Base-by-base conservation (phyloP, 2,113 vertebrate genomes). In the Dinomys branickii region DNA sequence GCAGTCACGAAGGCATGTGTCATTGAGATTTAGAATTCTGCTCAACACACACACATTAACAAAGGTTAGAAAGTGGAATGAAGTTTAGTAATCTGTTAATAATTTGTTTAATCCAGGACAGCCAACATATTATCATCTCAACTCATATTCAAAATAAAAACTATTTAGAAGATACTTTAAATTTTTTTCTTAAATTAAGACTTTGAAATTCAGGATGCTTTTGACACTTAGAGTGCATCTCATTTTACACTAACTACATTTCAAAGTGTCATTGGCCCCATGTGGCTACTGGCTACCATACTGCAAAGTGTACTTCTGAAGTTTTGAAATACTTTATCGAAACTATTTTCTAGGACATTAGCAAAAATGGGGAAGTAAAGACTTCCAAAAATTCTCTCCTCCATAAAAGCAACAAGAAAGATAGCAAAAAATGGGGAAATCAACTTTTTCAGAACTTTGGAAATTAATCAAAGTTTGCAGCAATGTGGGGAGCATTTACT, bases 371-470 rank as follows among this genome's bases (percentile, higher is more conserved):
- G n/a, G 30, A 88, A 92, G 38, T 58, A 22, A 82, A 69, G 52
- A 58, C n/a, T 33, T 77, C n/a, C 22, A 17, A 33, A 85, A 56
- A 95, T 56, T 92, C 59, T 61, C 38, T 86, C 41, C 38, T 81
- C 10, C 44, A 20, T 73, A 59, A 86, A 87, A 94, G 41, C 75
- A 86, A 35, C 59, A 63, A 41, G 83, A 84, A 24, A 1, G 9
- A 8, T 47, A 71, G 54, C 41, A 63, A 82, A 94, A 89, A 93
- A 58, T 6, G 13, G 71, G 69, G 86, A 82, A 85, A 52, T 83
- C 30, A 38, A 52, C 58, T n/a, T 94, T 96, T 90, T 88, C 26
- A 91, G 93, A 82, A 93, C 73, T 87, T 85, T 91, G 38, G 44
- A 89, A 63, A 78, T 71, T 44, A 71, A 91, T 73, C 92, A 75